These are phyloP conservation scores for Trissolcus basalis DNA, from an alignment of 1,140 invertebrate genomes.

Conservation along the genomic window DNA sequence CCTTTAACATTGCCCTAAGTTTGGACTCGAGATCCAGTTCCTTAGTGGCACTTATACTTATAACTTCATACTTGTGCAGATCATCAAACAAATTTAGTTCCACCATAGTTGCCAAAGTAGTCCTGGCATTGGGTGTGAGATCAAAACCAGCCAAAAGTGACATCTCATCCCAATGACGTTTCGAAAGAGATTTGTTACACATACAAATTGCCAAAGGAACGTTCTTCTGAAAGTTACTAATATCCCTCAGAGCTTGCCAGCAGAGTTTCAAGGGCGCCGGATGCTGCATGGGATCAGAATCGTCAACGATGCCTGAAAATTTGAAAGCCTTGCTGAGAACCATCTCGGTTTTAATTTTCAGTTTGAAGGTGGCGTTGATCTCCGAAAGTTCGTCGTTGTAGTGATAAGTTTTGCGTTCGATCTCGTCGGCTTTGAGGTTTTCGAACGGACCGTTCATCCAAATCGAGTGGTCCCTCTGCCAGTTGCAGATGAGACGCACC, in stretches of 20 bases:
- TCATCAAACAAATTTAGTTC: slow-evolving; percentile 79
- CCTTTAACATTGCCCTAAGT: slow-evolving; percentile 79
- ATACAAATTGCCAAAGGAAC: slow-evolving; percentile 81
- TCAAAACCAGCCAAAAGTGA: slow-evolving; percentile 80
- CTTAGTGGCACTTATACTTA: slow-evolving; percentile 82
- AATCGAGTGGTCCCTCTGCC: slow-evolving; percentile 80
- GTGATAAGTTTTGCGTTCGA: slow-evolving; percentile 75
- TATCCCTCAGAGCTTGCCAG: slow-evolving; percentile 75
- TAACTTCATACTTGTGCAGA: slow-evolving; percentile 79
- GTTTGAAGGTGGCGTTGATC: slow-evolving; percentile 79
- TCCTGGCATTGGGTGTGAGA: slow-evolving; percentile 81
- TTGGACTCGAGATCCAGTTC: slow-evolving; percentile 80
- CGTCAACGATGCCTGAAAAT: slow-evolving; percentile 76
- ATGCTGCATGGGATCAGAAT: slow-evolving; percentile 78
- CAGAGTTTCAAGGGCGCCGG: slow-evolving; percentile 79
- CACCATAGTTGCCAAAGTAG: slow-evolving; percentile 80
- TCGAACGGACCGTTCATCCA: slow-evolving; percentile 84
- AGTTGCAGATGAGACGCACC: slow-evolving; percentile 76
- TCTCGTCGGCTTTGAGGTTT: slow-evolving; percentile 77
- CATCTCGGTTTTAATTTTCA: slow-evolving; percentile 78
- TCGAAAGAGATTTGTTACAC: slow-evolving; percentile 82
- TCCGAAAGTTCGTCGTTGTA: slow-evolving; percentile 76
- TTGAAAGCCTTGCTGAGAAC: slow-evolving; percentile 72
- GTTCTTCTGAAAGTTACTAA: slow-evolving; percentile 80
- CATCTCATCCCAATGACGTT: slow-evolving; percentile 84